Conservation (phyloP, 2,888 invertebrate genomes). For the Caenorhabditis zanzibari region DNA sequence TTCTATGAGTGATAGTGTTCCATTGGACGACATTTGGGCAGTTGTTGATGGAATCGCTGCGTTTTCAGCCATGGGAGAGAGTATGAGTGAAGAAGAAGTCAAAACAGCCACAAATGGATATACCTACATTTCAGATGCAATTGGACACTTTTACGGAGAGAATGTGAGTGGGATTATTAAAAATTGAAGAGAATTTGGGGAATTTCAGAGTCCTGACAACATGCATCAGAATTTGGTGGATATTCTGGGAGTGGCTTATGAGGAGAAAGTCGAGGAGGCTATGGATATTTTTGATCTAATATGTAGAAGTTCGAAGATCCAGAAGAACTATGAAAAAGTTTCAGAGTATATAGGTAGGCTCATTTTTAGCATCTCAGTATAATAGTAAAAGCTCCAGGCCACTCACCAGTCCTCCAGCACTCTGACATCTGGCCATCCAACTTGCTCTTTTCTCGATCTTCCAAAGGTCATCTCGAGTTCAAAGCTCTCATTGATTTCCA, state of each 20-base stretch:
- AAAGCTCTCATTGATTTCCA: constrained; percentile 61
- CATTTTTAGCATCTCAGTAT: not conserved
- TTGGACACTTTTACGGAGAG: constrained; percentile 33
- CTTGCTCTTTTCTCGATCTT: constrained; percentile 34
- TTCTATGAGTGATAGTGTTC: constrained; percentile 35
- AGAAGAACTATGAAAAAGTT: constrained; percentile 44
- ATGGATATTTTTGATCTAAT: constrained; percentile 49
- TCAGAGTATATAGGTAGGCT: constrained; percentile 31
- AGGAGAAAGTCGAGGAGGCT: constrained; percentile 54
- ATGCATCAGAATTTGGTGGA: constrained; percentile 31
- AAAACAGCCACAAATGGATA: constrained; percentile 35
- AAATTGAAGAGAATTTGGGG: not conserved
- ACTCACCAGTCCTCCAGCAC: constrained; percentile 43
- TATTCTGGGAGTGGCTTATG: constrained; percentile 37
- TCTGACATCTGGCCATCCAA: constrained; percentile 57
- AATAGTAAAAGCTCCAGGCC: constrained; percentile 32
- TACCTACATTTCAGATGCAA: constrained; percentile 42
- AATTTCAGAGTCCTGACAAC: constrained; percentile 40
- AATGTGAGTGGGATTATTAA: constrained; percentile 16
- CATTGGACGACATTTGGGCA: constrained; percentile 17
- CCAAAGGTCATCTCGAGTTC: constrained; percentile 12
- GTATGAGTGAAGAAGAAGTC: constrained; percentile 33
- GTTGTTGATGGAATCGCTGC: constrained; percentile 53
- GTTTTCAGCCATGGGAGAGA: constrained; percentile 60
- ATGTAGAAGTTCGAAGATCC: constrained; percentile 25